Percentiles rank a stretch among this genome's conserved stretches.
These are phyloP conservation scores for Adelges cooleyi DNA, from an alignment of 1,140 invertebrate species.

Conservation along the genomic window DNA sequence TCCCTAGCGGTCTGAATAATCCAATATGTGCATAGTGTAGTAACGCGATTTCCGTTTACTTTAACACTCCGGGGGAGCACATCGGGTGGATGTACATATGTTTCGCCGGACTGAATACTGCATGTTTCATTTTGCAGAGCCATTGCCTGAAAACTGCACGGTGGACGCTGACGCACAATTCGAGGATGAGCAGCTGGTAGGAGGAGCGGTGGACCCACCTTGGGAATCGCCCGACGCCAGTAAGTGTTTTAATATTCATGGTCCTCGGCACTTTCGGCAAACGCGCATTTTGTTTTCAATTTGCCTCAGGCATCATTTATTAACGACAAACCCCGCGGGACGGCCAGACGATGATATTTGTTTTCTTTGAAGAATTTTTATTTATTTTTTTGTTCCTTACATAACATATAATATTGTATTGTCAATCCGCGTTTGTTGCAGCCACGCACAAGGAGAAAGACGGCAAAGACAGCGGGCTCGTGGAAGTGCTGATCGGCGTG, in stretches of 20 bases:
- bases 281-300: constrained; percentile 13
- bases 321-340: background rate
- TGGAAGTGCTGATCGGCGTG: constrained; percentile 60
- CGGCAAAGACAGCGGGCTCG: constrained; percentile 45
- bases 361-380: too few relatives aligned
- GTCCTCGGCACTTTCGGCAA: background rate
- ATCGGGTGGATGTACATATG: too few relatives aligned
- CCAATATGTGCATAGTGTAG: background rate
- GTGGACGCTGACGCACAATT: constrained; percentile 45
- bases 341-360: too few relatives aligned
- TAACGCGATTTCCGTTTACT: too few relatives aligned
- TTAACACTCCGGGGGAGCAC: too few relatives aligned
- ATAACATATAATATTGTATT: too few relatives aligned
- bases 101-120: too few relatives aligned
- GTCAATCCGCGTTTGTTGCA: background rate
- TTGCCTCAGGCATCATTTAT: constrained; percentile 5
- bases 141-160: constrained; percentile 47
- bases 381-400: background rate
- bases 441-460: constrained; percentile 23
- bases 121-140: constrained; percentile 37
- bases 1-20: background rate
- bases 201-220: constrained; percentile 41
- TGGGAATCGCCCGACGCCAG: constrained; percentile 47
- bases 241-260: constrained; percentile 36
- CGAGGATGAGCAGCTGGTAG: constrained; percentile 42